Evolutionary conservation across 2,113 vertebrate species (phyloP), one percentile per base, ranked within the genome.

Genomic region (Ctenodactylus gundi): DNA sequence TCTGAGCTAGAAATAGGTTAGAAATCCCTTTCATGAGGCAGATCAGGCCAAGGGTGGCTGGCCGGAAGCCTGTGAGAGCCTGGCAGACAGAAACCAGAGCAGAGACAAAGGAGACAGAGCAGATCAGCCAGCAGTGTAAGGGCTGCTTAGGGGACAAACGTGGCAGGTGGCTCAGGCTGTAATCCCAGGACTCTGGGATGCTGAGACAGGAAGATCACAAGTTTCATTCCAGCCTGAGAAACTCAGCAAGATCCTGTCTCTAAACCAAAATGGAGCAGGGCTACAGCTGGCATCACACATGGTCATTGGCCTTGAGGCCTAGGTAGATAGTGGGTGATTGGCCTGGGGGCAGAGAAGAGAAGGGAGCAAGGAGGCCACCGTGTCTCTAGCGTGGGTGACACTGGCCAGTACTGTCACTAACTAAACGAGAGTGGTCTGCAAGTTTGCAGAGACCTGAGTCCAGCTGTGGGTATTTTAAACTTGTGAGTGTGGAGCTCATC

Each of bases 341-440:
- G 68, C 4, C 18, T 41, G 73, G 36, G 9, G 3, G 0, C 34
- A 57, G 31, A 25, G 39, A 44, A 25, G 18, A 4, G 4, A 41
- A 51, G 1, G 29, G 34, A 34, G 46, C 12, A 9, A 14, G 49
- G 27, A 18, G 57, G 46, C 18, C 29, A 0, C 36, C 18, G 0
- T n/a, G 77, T 46, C 29, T 73, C 62, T 3, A 68, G 21, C 31
- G 1, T 6, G 3, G 31, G 4, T 15, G 6, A n/a, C 53, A n/a
- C 18, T 20, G 67, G 4, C 27, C 0, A 34, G 8, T 9, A 34
- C 12, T 7, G 0, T 21, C 13, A 1, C 31, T 8, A 1, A 31
- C 2, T 27, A 34, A 1, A 6, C 8, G 3, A 13, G 41, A 12
- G 17, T 12, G 17, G 5, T 2, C 49, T 6, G 0, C 13, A 1